Evolutionary conservation across 2,113 vertebrate genomes (phyloP), one percentile per base, ranked within the genome.

Genomic region (Labeo catla): DNA sequence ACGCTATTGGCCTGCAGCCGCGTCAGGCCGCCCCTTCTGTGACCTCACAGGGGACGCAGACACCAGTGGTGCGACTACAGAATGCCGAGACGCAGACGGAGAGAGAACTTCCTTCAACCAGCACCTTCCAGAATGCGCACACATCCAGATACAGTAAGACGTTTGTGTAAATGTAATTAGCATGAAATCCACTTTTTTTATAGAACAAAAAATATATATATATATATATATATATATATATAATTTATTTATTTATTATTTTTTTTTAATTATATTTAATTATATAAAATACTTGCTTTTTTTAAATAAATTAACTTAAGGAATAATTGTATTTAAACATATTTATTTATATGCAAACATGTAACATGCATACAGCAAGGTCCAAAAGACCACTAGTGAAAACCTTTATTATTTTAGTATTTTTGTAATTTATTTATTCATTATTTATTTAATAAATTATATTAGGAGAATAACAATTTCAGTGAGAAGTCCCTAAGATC

Each of bases 11-110:
- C 77, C 94, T 99, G 45, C 98, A 99, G 90, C 98, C 98, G 4
- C 95, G 98, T 91, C 97, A 99, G 84, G 97, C 98, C 12, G 91
- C 96, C 89, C 97, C 98, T 6, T 99, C 98, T 0, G 98, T 99
- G 93, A 99, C 97, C 13, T 99, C 98, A 8, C 98, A 99, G 88
- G 98, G 98, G 88, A 99, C 98, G 4, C 98, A 99, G 91, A 99
- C 98, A 1, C 96, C 98, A 68, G 95, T 97, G 0, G 94, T 98
- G 61, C 97, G 97, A 94, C 94, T 98, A 72, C 98, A 99, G 93
- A 99, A 99, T 54, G 98, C 98, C 0, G 97, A 99, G 93, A 99
- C 98, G 0, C 98, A 99, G 90, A 99, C 98, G 0, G 98, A 99
- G 92, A 93, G 97, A 90, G 97, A 99, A 83, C 93, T 96, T 0